Evolutionary conservation across 2,113 vertebrate species (phyloP).

Genomic region (Geothlypis trichas): DNA sequence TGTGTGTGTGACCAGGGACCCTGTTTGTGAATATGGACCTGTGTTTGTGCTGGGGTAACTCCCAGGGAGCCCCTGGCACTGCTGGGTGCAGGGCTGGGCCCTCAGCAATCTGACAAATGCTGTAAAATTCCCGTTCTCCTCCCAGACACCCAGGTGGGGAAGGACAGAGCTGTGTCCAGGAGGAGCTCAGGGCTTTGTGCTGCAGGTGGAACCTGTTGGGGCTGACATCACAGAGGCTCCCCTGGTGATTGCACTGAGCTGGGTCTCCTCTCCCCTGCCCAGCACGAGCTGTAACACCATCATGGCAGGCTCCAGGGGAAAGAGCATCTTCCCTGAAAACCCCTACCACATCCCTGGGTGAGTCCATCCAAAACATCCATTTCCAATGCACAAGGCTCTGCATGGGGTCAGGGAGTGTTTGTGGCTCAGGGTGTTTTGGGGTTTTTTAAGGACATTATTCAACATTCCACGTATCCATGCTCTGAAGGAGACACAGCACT

Average conservation of each 20-base stretch:
- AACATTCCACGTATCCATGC: background rate
- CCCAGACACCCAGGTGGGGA: background rate
- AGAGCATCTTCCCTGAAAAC: background rate
- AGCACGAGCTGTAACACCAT: background rate
- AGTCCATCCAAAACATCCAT: background rate
- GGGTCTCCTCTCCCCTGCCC: background rate
- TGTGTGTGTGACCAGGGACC: too few relatives aligned
- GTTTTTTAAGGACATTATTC: fast-evolving
- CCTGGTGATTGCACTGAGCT: fast-evolving
- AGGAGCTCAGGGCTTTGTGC: background rate
- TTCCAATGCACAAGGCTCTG: background rate
- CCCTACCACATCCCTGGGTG: slow-evolving; percentile 4
- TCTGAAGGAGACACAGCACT: background rate
- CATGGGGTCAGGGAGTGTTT: fast-evolving
- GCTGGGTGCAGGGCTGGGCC: background rate
- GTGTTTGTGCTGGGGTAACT: background rate
- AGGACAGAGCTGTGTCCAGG: background rate
- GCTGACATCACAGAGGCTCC: slow-evolving; percentile 34
- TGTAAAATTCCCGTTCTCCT: fast-evolving
- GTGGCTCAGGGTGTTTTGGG: background rate
- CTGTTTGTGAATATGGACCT: too few relatives aligned
- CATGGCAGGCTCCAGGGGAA: background rate
- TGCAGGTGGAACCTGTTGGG: background rate
- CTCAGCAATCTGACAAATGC: fast-evolving
- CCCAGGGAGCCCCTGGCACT: fast-evolving